Base-by-base conservation (phyloP, 2,888 invertebrate species). In the Eilema caniola region DNA sequence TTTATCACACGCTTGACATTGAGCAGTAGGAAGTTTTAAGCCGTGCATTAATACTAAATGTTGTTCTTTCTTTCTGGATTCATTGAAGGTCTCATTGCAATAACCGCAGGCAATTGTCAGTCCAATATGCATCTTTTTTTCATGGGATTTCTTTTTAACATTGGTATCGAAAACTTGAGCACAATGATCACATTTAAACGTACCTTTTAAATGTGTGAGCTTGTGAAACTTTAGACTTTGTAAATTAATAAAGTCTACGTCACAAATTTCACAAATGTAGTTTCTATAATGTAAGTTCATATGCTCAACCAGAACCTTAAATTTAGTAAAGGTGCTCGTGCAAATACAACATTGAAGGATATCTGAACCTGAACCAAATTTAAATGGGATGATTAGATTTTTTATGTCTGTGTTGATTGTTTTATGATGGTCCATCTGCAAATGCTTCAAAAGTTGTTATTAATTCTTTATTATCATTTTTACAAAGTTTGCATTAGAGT, bases 1-100 rank as follows among this genome's bases (percentile, higher is more conserved):
- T 70, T 84, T 87, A 3, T 89, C 88, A 72, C 93, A 93, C 0
- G 87, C 87, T n/a, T 87, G 84, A 47, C 88, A 88, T 37, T 83
- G 83, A 1, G 84, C 79, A 5, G 71, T 66, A 2, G 41, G 62
- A 0, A 85, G 64, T 56, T 68, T 63, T 2, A 81, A 68, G 0
- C 84, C 85, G 64, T 88, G 88, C 2, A 73, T 75, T 60, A 76
- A 71, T 0, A 78, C 73, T 63, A 88, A 76, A 62, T 89, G 89
- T 16, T 76, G 76, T 47, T 80, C 67, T 57, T 77, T 84, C 12
- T 76, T 71, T 3, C 67, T 67, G 14, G 78, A 80, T 62, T 69
- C 66, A 28, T 59, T 69, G 25, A 86, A 86, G 24, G 67, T 79
- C 47, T 82, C 77, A 0, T 62, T 65, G 23, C 86, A 86, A 25